phyloP scores from a whole-genome alignment of 1,140 invertebrate species.

The Euwallacea fornicatus region DNA sequence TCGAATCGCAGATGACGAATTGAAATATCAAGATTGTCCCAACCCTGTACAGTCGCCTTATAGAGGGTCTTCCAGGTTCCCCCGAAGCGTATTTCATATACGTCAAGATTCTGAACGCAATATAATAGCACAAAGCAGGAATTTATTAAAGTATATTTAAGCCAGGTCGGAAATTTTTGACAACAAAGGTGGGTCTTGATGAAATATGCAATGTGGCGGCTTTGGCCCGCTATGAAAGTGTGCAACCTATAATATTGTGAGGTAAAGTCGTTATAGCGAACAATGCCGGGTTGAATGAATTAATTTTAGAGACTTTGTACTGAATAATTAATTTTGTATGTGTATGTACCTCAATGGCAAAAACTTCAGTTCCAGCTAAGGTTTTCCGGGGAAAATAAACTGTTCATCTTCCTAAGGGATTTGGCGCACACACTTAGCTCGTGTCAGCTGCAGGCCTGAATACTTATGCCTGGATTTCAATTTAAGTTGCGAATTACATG shows the following conservation, averaged over 20 bases:
- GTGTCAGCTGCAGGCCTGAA: no score
- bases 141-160: slow-evolving; percentile 23
- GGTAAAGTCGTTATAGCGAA: neutral
- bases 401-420: no score
- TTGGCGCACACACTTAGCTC: no score
- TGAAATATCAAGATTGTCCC: slow-evolving; percentile 6
- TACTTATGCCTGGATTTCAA: no score
- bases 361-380: no score
- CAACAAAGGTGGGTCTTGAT: slow-evolving; percentile 18
- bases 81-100: slow-evolving; percentile 1
- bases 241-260: slow-evolving; percentile 10
- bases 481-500: no score
- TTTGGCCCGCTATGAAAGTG: neutral
- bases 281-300: neutral
- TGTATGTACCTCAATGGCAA: neutral
- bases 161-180: slow-evolving; percentile 15
- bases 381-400: no score
- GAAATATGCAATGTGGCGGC: slow-evolving; percentile 12
- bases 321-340: slow-evolving; percentile 1
- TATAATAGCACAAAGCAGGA: slow-evolving; percentile 14
- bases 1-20: neutral
- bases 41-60: neutral
- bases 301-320: slow-evolving; percentile 2
- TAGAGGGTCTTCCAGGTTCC: neutral
- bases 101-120: slow-evolving; percentile 9